These are phyloP conservation scores for Incurvaria masculella DNA, from an alignment of 2,888 invertebrate species.

Conservation along the genomic window DNA sequence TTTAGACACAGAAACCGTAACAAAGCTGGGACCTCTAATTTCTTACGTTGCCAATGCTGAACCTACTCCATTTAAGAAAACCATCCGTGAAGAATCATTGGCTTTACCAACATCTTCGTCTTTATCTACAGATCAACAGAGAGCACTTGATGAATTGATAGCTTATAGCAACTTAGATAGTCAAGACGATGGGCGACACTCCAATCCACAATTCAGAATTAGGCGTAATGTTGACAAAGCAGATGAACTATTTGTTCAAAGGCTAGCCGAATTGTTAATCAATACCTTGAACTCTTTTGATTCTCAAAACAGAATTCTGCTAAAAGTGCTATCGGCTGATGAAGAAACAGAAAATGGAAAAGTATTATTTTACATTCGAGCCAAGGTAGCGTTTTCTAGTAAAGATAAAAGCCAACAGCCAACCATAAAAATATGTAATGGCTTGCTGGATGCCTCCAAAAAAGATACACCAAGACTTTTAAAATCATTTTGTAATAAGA, in stretches of 20 bases:
- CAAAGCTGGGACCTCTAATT: not conserved
- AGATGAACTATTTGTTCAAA: conserved; percentile 23
- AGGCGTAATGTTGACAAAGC: conserved; percentile 9
- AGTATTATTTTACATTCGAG: conserved; percentile 33
- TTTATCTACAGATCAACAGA: conserved; percentile 35
- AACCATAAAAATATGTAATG: conserved; percentile 49
- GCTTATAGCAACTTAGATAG: conserved; percentile 38
- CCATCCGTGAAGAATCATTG: conserved; percentile 18
- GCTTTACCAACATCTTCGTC: conserved; percentile 14
- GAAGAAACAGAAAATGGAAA: conserved; percentile 31
- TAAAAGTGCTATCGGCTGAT: conserved; percentile 31
- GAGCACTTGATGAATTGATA: conserved; percentile 42
- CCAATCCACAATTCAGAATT: not conserved
- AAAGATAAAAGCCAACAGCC: not conserved
- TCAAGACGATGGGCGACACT: not conserved
- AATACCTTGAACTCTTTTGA: conserved; percentile 37
- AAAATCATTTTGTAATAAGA: conserved; percentile 47
- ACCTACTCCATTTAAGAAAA: not conserved
- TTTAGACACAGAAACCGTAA: not conserved
- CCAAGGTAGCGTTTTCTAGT: conserved; percentile 19
- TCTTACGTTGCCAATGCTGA: not conserved
- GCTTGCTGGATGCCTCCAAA: conserved; percentile 41
- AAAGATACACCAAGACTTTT: conserved; percentile 40
- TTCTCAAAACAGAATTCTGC: conserved; percentile 26
- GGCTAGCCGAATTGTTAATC: conserved; percentile 29